Evolutionary conservation across 2,888 invertebrate species (phyloP), one percentile per base, ranked within the genome.

Genomic region (Stenotaenia linearis): DNA sequence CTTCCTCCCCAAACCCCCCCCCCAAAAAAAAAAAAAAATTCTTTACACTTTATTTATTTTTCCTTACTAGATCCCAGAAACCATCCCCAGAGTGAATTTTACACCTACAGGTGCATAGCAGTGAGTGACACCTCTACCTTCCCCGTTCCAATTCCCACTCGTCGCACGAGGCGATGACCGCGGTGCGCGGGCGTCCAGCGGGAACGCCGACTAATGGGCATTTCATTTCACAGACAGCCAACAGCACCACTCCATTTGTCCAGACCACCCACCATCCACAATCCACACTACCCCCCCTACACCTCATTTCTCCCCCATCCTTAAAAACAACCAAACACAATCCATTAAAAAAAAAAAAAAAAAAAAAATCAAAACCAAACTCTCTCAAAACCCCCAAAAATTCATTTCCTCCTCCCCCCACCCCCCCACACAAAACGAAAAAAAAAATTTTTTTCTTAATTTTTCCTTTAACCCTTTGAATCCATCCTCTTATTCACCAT

Each of bases 231-330:
- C 32, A 32, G 74, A 74, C 74, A 74, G 74, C 74, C 74, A 74
- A 74, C 74, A 74, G 74, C 74, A 74, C 74, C 74, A 32, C 74
- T 74, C 74, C 74, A 74, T 74, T 74, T 74, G 74, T 28, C 74
- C 74, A 45, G 45, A 45, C 74, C 74, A 74, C 74, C 74, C 74
- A 74, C 23, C 28, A 28, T 32, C 32, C 28, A 74, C 28, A 56
- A 23, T 23, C 32, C 32, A 32, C 32, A 32, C 32, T 32, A 32
- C 32, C 32, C 56, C 25, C 2, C 9, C 69, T 10, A 2, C 69
- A 69, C 2, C n/a, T 74, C 74, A 74, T 30, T 69, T n/a, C n/a
- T n/a, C 28, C 74, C 28, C 32, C 56, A 56, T 21, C 56, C 6
- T 6, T 30, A n/a, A 23, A 32, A 74, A 28, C 28, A 74, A 32